Evolutionary conservation across 1,140 invertebrate species (phyloP).

Genomic region (Protaetia brevitarsis): DNA sequence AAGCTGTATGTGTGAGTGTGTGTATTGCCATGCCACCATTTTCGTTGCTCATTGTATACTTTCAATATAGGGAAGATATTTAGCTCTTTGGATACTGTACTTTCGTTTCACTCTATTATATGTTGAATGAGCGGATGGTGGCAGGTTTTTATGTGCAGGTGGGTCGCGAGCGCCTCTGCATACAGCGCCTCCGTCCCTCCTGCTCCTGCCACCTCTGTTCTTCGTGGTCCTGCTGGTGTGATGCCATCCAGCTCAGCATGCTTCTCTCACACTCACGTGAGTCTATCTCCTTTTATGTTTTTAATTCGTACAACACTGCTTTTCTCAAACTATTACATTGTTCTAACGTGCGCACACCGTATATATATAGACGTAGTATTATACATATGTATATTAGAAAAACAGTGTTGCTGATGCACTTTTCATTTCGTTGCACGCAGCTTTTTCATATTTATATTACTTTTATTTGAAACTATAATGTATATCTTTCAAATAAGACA

Average conservation of each 20-base stretch:
- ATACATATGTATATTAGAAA: no score
- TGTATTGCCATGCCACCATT: no score
- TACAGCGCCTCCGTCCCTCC: slow-evolving; percentile 30
- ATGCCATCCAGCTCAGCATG: slow-evolving; percentile 38
- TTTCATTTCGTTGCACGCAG: neutral
- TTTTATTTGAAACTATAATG: no score
- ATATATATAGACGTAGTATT: no score
- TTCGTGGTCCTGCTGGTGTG: slow-evolving; percentile 43
- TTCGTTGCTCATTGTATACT: no score
- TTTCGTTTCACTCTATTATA: neutral
- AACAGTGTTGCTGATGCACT: neutral
- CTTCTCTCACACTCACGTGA: slow-evolving; percentile 41
- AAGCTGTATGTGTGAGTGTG: no score
- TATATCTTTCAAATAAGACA: no score
- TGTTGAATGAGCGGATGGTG: slow-evolving; percentile 22
- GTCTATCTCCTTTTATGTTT: slow-evolving; percentile 32
- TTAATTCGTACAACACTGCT: neutral
- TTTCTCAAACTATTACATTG: neutral
- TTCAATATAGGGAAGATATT: no score
- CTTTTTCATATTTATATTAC: no score
- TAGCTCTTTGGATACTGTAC: neutral
- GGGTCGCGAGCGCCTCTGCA: slow-evolving; percentile 39
- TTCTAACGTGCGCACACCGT: no score
- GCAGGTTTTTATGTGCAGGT: slow-evolving; percentile 41
- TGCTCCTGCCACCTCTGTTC: slow-evolving; percentile 45